Evolutionary conservation across 2,888 invertebrate genomes (phyloP), one percentile per base, ranked within the genome.

Genomic region (Athrips mouffetella): DNA sequence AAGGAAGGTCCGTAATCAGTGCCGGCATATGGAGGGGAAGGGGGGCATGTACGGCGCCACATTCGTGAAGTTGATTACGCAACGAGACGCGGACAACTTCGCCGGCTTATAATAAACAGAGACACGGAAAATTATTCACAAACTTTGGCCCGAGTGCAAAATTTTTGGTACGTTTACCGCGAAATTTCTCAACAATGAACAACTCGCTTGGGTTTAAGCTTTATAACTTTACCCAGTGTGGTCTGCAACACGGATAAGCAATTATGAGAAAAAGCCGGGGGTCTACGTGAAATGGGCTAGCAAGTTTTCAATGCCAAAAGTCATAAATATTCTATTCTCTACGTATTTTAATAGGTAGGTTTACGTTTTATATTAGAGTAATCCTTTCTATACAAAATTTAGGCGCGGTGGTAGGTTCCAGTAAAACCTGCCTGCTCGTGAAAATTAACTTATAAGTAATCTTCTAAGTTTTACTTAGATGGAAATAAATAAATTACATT

Each of bases 41-140:
- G 70, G 66, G 66, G 60, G 7, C 7, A 20, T 18, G n/a, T 35
- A 4, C 18, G 70, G 59, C 61, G 66, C 65, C 72, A 77, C 74
- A 76, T 76, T 76, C 62, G 70, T 65, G 63, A 68, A 76, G 76
- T 75, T 80, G 78, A 80, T 83, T 80, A 77, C 73, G 72, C 70
- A 76, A 73, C 75, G 73, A 78, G 75, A 77, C 70, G 65, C 69
- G 63, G 67, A 69, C 63, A 81, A 83, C 82, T 83, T 81, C 70
- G 66, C 67, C 67, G 67, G 81, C 78, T 80, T 80, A 85, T 81
- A 83, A 84, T 84, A 82, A 84, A 84, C 85, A 85, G 84, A 85
- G 81, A 85, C 83, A 84, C 74, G 76, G 80, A 80, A 80, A 84
- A 85, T 86, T 85, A 86, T 85, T 84, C 82, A 75, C 76, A 74